phyloP scores from a whole-genome alignment of 2,113 vertebrate genomes.

The Notothenia rossii region DNA sequence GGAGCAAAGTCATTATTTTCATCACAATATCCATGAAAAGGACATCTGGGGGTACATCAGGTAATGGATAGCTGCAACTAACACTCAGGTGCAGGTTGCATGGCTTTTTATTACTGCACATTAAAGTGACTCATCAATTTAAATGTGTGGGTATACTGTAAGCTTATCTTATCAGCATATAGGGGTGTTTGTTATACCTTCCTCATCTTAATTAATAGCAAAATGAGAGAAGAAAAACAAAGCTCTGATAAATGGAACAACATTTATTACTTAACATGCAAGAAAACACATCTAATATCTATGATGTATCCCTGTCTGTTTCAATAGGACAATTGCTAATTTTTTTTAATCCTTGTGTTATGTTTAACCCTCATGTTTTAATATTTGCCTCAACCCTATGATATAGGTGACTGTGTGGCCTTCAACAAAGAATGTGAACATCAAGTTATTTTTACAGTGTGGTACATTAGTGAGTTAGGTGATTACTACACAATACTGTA shows the following conservation, averaged over 20 bases:
- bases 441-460: neutral
- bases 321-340: neutral
- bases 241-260: neutral
- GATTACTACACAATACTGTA: neutral
- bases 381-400: neutral
- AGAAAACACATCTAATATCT: neutral
- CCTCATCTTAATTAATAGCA: neutral
- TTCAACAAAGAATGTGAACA: neutral
- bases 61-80: neutral
- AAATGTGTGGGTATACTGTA: neutral
- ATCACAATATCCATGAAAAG: constrained; percentile 8
- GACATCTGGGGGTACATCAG: neutral
- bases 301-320: neutral
- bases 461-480: neutral
- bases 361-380: neutral
- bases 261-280: neutral
- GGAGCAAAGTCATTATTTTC: neutral
- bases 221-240: neutral
- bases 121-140: neutral
- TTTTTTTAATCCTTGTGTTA: neutral
- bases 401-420: neutral
- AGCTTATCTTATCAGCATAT: neutral
- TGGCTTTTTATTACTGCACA: constrained; percentile 1
- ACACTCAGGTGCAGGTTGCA: neutral
- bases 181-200: neutral